Percentiles rank a stretch among this genome's conserved stretches.
Conservation (phyloP, 2,888 invertebrate genomes). For the Metalampra italica region DNA sequence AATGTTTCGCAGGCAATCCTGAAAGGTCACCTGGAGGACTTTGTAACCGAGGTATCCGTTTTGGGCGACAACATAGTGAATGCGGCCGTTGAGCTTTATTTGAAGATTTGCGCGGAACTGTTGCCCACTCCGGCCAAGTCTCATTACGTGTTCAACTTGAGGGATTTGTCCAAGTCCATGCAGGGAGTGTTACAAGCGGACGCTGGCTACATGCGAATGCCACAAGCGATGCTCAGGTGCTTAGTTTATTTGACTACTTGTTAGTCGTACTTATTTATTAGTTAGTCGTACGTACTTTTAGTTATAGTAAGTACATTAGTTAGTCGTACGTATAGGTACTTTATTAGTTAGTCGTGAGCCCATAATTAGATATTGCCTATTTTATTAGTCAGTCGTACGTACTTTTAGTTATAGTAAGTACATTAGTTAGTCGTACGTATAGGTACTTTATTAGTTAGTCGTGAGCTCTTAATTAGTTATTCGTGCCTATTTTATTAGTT, state of each 20-base stretch:
- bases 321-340: too few relatives aligned
- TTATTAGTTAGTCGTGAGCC: too few relatives aligned
- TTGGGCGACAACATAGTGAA: constrained; percentile 86
- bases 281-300: too few relatives aligned
- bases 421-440: too few relatives aligned
- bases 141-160: constrained; percentile 94
- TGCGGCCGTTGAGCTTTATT: constrained; percentile 91
- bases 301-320: too few relatives aligned
- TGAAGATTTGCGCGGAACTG: constrained; percentile 86
- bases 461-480: too few relatives aligned
- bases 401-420: too few relatives aligned
- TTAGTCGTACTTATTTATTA: not conserved
- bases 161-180: constrained; percentile 93
- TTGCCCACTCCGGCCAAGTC: constrained; percentile 95
- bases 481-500: too few relatives aligned
- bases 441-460: too few relatives aligned
- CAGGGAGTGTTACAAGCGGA: constrained; percentile 94
- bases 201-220: constrained; percentile 82
- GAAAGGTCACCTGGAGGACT: constrained; percentile 87
- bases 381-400: too few relatives aligned
- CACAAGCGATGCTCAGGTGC: constrained; percentile 82
- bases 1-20: constrained; percentile 79
- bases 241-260: too few relatives aligned
- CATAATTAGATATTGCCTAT: too few relatives aligned
- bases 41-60: constrained; percentile 82